These are phyloP conservation scores for Hyposoter didymator DNA, from an alignment of 2,888 invertebrate species.

Conservation along the genomic window DNA sequence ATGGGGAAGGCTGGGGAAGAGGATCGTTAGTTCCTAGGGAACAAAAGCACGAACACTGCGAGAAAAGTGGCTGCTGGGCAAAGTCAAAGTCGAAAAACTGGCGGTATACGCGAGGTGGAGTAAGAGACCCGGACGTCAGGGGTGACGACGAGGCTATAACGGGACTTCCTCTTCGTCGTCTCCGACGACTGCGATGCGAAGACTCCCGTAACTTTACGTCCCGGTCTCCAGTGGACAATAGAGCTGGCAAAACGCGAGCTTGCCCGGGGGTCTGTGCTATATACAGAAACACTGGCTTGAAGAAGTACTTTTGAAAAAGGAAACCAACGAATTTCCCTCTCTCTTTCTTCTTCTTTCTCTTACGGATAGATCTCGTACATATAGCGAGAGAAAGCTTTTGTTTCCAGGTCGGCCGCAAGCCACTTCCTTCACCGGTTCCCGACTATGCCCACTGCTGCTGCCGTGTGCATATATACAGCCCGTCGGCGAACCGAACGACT, in stretches of 20 bases:
- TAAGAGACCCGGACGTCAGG: conserved; percentile 62
- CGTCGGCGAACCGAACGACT: conserved; percentile 57
- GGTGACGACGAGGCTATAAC: conserved; percentile 65
- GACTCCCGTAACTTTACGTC: conserved; percentile 60
- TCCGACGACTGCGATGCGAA: conserved; percentile 39
- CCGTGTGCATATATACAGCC: conserved; percentile 62
- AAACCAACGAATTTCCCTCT: conserved; percentile 38
- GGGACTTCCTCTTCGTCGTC: conserved; percentile 60
- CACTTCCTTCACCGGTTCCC: conserved; percentile 59
- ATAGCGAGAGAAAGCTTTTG: conserved; percentile 56
- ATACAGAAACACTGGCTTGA: conserved; percentile 52
- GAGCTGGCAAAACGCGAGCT: conserved; percentile 67
- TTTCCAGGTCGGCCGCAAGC: conserved; percentile 65
- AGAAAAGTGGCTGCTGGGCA: conserved; percentile 61
- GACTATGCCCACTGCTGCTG: conserved; percentile 52
- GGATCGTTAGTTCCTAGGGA: conserved; percentile 62
- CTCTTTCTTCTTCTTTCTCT: conserved; percentile 58
- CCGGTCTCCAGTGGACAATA: conserved; percentile 71
- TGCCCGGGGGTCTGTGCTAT: conserved; percentile 55
- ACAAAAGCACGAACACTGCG: conserved; percentile 47
- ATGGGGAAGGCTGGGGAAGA: conserved; percentile 15
- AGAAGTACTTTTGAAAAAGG: conserved; percentile 65
- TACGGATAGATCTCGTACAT: conserved; percentile 47
- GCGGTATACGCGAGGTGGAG: conserved; percentile 30
- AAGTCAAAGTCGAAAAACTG: conserved; percentile 65